Evolutionary conservation across 2,113 vertebrate species (phyloP).

Genomic region (Cacatua alba): DNA sequence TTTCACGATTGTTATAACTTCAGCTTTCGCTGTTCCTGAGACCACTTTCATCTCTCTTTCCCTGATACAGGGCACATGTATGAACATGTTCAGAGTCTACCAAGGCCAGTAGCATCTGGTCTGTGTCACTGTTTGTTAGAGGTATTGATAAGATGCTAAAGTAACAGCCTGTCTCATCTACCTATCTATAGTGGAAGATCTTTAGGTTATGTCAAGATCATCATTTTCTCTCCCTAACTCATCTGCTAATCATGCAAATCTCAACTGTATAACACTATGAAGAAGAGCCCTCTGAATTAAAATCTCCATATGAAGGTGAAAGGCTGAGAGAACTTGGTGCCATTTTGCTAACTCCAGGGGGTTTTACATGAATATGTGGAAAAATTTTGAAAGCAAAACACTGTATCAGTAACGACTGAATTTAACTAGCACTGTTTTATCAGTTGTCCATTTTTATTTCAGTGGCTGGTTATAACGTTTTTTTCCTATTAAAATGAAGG

Average conservation of each 20-base stretch:
- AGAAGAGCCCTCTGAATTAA: background rate
- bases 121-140: background rate
- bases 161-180: background rate
- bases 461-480: accelerated
- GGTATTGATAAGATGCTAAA: background rate
- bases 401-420: background rate
- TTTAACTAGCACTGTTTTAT: background rate
- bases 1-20: background rate
- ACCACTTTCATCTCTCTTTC: background rate
- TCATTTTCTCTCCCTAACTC: background rate
- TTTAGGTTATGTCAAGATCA: background rate
- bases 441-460: background rate
- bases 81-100: background rate
- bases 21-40: background rate
- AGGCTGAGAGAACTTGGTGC: background rate
- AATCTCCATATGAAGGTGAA: background rate
- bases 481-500: background rate
- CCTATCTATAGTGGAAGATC: background rate
- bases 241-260: background rate
- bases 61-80: background rate
- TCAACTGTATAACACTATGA: background rate
- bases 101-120: background rate
- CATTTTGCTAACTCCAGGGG: background rate
- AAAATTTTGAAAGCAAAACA: background rate
- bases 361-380: accelerated